Evolutionary conservation across 1,140 invertebrate genomes (phyloP), one percentile per base, ranked within the genome.

Genomic region (Laodelphax striatellus): DNA sequence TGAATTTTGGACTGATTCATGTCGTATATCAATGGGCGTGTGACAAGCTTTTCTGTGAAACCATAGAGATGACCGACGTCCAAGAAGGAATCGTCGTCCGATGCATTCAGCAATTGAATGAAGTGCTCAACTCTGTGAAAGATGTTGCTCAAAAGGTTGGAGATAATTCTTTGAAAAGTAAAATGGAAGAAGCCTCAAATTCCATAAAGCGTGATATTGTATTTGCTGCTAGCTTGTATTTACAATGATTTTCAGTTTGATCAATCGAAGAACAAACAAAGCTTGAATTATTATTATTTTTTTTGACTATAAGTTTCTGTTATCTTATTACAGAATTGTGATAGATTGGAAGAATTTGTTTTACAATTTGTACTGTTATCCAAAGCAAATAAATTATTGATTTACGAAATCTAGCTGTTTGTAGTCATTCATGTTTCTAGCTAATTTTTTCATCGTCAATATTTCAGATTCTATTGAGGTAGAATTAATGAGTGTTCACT

Each of bases 51-150:
- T 98, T 99, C 73, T 81, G 86, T 0, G 87, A 96, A 65, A 97
- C 98, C 52, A 96, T 94, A 82, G 78, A 86, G 57, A 75, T 95
- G 44, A 97, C 94, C 0, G 90, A 54, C 44, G 87, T 97, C 2
- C 95, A 99, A 72, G 97, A 99, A 77, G 97, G 97, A 3, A 92
- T 98, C 42, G 98, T 99, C 68, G 96, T 99, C 0, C 80, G 95
- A 42, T 97, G 93, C 70, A 98, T 99, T 62, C 95, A 98, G 70
- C 85, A 98, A 66, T 74, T 99, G 24, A 90, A 96, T 71, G 97
- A 99, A 80, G 87, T 92, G 1, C 74, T 95, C 38, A 82, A 87
- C 28, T 93, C 98, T 73, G 90, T 98, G 0, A 87, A 88, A 70
- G 92, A 94, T 68, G 96, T 94, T 1, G 92, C 94, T 0, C 81